Base-by-base conservation (phyloP, 2,888 invertebrate genomes). In the Phragmatobia fuliginosa region DNA sequence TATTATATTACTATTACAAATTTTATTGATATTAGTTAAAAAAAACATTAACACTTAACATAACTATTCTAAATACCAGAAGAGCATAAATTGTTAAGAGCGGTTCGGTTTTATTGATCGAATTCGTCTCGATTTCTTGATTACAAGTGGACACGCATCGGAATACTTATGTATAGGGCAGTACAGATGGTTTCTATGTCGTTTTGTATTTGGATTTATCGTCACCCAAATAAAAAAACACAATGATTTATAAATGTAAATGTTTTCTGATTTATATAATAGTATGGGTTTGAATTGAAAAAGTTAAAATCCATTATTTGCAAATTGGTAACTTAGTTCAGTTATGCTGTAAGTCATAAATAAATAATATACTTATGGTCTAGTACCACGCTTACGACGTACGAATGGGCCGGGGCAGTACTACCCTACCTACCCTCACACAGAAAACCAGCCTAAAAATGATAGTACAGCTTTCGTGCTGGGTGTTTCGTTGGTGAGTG, bases 21-120 rank as follows among this genome's bases (percentile, higher is more conserved):
- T 73, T 81, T 81, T 71, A 80, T 45, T 72, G 79, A 75, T 81
- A 77, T 77, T 69, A 67, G 67, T 66, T n/a, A n/a, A 41, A 67
- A 74, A 80, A 79, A 75, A 72, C 56, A 75, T 75, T 76, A 62
- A 64, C 45, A 11, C 33, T 70, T 79, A 58, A 81, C 75, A 67
- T 71, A 76, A 69, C 62, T 72, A 73, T 71, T 68, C 10, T 21
- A 76, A 70, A 56, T 80, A 79, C 73, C 71, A 76, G 70, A 73
- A 67, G 60, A 67, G 36, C 72, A 79, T 76, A 63, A 74, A 66
- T 66, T 62, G 59, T 64, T 14, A 36, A 58, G n/a, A 65, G 64
- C 56, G 49, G 71, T 76, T 72, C 61, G 70, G 52, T 79, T 79
- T 77, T 77, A 79, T 80, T 74, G 74, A 79, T 79, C 56, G 52